These are phyloP conservation scores for Calcarius ornatus DNA, from an alignment of 2,113 vertebrate species.

Conservation along the genomic window DNA sequence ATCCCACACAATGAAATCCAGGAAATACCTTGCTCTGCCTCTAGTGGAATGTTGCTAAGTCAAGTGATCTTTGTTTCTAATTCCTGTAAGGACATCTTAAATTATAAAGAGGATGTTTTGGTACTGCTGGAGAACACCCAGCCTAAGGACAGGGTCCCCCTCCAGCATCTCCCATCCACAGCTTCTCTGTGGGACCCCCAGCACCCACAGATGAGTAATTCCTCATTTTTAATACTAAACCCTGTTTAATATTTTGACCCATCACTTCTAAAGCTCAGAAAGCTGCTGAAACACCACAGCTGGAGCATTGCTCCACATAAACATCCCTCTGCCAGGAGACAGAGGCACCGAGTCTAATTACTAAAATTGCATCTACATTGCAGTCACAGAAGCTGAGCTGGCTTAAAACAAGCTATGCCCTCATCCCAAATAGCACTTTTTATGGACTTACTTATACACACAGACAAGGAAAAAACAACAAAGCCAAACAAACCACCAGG, in stretches of 20 bases:
- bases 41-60: not conserved
- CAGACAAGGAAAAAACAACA: not conserved
- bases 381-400: not conserved
- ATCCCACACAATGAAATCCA: not conserved
- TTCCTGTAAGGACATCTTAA: not conserved
- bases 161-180: not conserved
- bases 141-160: not conserved
- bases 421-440: not conserved
- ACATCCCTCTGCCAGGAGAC: not conserved
- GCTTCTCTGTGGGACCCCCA: not conserved
- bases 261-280: not conserved
- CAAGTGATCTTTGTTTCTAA: not conserved
- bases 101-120: not conserved
- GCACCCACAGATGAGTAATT: not conserved
- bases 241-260: not conserved
- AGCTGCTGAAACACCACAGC: not conserved
- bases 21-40: not conserved
- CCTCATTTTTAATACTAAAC: not conserved
- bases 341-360: not conserved
- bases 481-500: not conserved
- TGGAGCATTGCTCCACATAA: fast-evolving
- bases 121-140: not conserved
- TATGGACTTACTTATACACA: not conserved
- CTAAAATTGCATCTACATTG: not conserved
- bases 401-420: not conserved